Evolutionary conservation across 2,113 vertebrate species (phyloP).

Genomic region (Entelurus aequoreus): DNA sequence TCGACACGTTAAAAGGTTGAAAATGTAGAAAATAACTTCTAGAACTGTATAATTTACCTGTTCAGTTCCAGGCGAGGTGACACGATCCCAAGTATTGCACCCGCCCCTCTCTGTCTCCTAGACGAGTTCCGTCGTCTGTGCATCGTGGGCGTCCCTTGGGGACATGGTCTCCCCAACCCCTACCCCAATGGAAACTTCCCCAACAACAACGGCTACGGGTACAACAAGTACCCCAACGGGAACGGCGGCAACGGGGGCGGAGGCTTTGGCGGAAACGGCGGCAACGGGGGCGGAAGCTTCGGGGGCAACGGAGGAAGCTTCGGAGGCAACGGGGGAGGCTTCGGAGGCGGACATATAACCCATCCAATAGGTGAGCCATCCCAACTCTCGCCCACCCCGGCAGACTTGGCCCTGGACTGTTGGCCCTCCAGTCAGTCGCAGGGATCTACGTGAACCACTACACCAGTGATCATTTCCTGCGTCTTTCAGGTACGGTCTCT

Average conservation of each 20-base stretch:
- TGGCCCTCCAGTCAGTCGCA: too few relatives aligned
- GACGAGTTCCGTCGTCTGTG: slow-evolving; percentile 85
- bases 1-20: too few relatives aligned
- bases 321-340: slow-evolving; percentile 24
- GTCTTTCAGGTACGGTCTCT: slow-evolving; percentile 73
- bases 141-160: slow-evolving; percentile 74
- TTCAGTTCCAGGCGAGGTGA: too few relatives aligned
- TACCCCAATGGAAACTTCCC: slow-evolving; percentile 58
- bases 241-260: slow-evolving; percentile 46
- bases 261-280: slow-evolving; percentile 2
- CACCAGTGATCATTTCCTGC: too few relatives aligned
- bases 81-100: not conserved
- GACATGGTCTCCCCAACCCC: slow-evolving; percentile 50
- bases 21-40: too few relatives aligned
- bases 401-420: too few relatives aligned
- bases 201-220: slow-evolving; percentile 43
- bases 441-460: too few relatives aligned
- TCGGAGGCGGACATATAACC: slow-evolving; percentile 13
- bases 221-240: slow-evolving; percentile 28
- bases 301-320: slow-evolving; percentile 22
- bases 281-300: slow-evolving; percentile 21
- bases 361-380: slow-evolving; percentile 72
- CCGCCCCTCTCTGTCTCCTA: slow-evolving; percentile 40
- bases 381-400: not conserved
- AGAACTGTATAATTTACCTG: too few relatives aligned